Evolutionary conservation across 2,113 vertebrate genomes (phyloP).

Genomic region (Phalacrocorax carbo): DNA sequence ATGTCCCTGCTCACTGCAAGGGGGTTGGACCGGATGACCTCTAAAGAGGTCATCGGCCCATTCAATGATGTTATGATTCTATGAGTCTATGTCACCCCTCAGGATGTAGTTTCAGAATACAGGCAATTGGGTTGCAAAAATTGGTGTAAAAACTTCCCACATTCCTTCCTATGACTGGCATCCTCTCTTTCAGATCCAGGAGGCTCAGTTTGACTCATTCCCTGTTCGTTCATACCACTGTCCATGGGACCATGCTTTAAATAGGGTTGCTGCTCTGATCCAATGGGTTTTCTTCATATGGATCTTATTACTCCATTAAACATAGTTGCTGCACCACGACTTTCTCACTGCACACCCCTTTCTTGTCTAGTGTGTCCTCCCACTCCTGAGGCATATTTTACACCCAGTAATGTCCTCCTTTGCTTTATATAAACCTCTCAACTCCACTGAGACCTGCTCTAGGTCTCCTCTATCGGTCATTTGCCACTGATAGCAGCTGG

Average conservation of each 20-base stretch:
- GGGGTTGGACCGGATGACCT: accelerated
- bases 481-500: background rate
- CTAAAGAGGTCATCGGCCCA: background rate
- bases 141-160: background rate
- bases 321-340: background rate
- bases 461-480: background rate
- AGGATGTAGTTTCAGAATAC: background rate
- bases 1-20: background rate
- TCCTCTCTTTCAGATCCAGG: background rate
- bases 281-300: background rate
- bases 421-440: background rate
- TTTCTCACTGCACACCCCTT: background rate
- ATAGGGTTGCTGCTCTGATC: background rate
- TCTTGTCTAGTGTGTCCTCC: background rate
- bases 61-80: background rate
- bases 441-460: background rate
- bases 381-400: background rate
- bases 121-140: background rate
- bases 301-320: background rate
- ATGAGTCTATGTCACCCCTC: background rate
- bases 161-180: background rate
- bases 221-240: background rate
- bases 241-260: background rate
- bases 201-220: background rate
- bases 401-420: background rate